A percentile compares a stretch with the other conserved stretches of the same genome.
These are phyloP conservation scores for Trichogramma evanescens DNA, from an alignment of 2,888 invertebrate genomes.

Conservation along the genomic window DNA sequence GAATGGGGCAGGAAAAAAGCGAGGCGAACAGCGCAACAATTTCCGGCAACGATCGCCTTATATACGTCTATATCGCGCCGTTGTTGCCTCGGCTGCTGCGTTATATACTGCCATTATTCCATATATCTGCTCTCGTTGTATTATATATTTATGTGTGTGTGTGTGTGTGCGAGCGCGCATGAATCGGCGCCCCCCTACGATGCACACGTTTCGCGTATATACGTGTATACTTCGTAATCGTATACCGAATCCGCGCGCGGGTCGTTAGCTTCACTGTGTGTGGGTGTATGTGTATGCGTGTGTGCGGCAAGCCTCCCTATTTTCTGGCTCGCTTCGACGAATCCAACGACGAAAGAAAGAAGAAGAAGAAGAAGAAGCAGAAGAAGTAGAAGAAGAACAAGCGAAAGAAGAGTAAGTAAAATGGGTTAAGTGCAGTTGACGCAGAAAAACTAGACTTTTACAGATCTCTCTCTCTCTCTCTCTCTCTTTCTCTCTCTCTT, in stretches of 20 bases:
- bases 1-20: background rate
- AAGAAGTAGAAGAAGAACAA: no score
- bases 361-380: no score
- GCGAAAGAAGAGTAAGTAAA: background rate
- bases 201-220: background rate
- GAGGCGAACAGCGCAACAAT: constrained; percentile 10
- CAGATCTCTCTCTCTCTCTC: background rate
- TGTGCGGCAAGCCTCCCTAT: no score
- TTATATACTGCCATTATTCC: no score
- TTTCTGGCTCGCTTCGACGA: no score
- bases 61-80: background rate
- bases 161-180: background rate
- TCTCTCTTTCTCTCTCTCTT: background rate
- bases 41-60: constrained; percentile 13
- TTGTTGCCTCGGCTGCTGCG: background rate
- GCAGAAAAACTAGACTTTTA: background rate
- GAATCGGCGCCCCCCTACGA: constrained; percentile 10
- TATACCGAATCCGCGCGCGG: constrained; percentile 10
- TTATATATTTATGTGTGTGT: background rate
- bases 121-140: background rate
- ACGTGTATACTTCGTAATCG: no score
- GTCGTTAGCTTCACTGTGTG: constrained; percentile 13
- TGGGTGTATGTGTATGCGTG: no score
- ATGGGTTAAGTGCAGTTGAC: constrained; percentile 15
- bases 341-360: no score